A percentile compares a stretch with the other conserved stretches of the same genome.
Conservation (phyloP, 2,113 vertebrate species). For the Herpailurus yagouaroundi region DNA sequence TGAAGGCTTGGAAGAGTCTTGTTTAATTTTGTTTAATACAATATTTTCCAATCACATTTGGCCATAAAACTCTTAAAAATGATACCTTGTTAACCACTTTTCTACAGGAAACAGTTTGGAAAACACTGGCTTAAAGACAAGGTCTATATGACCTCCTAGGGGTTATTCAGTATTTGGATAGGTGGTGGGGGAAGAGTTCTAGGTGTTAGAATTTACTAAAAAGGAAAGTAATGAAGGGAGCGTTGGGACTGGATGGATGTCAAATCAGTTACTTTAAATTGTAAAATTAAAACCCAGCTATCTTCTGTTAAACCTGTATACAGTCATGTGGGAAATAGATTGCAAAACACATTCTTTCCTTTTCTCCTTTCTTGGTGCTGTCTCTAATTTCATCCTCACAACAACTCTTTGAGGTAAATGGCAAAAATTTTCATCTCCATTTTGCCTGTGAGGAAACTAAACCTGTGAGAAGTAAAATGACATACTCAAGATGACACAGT, state of each 20-base stretch:
- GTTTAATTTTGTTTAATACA: background rate
- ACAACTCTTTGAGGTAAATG: background rate
- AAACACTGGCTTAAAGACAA: background rate
- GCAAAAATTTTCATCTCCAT: background rate
- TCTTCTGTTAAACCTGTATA: background rate
- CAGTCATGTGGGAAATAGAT: background rate
- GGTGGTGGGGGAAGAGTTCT: background rate
- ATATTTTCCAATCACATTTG: background rate
- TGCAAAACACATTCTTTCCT: background rate
- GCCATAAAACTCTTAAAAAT: background rate
- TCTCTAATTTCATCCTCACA: background rate
- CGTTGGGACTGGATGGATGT: background rate
- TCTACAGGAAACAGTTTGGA: background rate
- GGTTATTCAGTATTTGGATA: background rate
- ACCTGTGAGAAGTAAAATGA: background rate
- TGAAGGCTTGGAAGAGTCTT: background rate
- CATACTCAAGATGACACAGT: background rate
- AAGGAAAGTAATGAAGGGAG: background rate
- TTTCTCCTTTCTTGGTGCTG: no score
- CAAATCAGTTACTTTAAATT: background rate
- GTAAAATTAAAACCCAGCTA: background rate
- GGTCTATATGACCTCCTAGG: background rate
- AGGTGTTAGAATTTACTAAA: background rate
- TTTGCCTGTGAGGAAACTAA: background rate
- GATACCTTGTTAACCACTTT: background rate